Percentiles rank a stretch among this genome's conserved stretches.
Evolutionary conservation across 2,797 vertebrate species (phyloP).

Genomic region (Notolabrus celidotus): DNA sequence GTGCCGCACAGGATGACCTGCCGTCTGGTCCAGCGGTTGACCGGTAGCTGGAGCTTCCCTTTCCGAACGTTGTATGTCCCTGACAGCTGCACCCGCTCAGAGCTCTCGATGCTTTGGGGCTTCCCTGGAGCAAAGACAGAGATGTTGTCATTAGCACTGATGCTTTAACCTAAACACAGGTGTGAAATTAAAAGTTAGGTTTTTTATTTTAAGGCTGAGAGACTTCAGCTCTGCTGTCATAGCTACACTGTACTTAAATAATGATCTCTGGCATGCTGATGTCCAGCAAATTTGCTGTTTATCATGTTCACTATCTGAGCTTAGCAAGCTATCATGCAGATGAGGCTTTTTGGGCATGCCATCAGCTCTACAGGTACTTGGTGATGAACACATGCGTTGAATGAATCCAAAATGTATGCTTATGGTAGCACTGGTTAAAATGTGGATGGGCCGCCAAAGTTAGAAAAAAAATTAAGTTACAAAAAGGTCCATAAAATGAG

Average conservation of each 20-base stretch:
- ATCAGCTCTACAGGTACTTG: too few species aligned
- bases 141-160: slow-evolving; percentile 13
- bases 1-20: slow-evolving; percentile 98
- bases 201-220: neutral
- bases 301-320: neutral
- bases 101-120: slow-evolving; percentile 91
- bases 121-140: slow-evolving; percentile 87
- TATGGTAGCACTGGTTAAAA: too few species aligned
- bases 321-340: too few species aligned
- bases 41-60: slow-evolving; percentile 97
- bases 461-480: too few species aligned
- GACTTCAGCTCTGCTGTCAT: too few species aligned
- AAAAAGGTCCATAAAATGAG: too few species aligned
- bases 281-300: neutral
- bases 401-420: too few species aligned
- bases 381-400: too few species aligned
- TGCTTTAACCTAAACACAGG: neutral
- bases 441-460: too few species aligned
- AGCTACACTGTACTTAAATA: neutral
- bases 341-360: too few species aligned
- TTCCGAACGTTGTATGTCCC: slow-evolving; percentile 97
- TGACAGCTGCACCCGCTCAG: slow-evolving; percentile 95
- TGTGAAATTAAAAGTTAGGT: neutral
- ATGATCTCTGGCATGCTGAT: neutral
- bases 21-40: slow-evolving; percentile 96